Evolutionary conservation across 2,888 invertebrate species (phyloP).

Genomic region (Gastrophysa polygoni): DNA sequence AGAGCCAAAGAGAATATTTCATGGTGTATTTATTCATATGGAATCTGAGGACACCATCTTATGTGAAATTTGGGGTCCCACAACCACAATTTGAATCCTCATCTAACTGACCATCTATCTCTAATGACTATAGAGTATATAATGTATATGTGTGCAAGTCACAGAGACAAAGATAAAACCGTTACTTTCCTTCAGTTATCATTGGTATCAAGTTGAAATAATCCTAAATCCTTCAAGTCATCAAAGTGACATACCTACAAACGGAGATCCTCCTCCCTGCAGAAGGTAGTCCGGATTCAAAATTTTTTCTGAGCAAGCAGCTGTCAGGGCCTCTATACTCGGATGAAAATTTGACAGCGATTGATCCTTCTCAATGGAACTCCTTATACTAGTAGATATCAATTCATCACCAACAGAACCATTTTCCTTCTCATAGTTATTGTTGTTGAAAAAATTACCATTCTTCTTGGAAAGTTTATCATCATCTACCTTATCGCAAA

Average conservation of each 20-base stretch:
- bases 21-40: too few relatives aligned
- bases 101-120: too few relatives aligned
- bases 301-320: constrained; percentile 80
- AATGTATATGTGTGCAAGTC: too few relatives aligned
- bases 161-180: too few relatives aligned
- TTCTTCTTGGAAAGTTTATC: constrained; percentile 50
- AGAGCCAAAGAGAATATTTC: too few relatives aligned
- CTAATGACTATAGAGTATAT: too few relatives aligned
- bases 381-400: constrained; percentile 62
- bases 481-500: constrained; percentile 65
- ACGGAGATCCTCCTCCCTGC: constrained; percentile 75
- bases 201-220: too few relatives aligned
- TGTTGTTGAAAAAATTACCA: constrained; percentile 58
- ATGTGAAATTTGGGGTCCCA: too few relatives aligned
- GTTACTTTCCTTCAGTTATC: too few relatives aligned
- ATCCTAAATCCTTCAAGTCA: too few relatives aligned
- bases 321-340: constrained; percentile 74
- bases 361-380: constrained; percentile 58
- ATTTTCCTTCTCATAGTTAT: constrained; percentile 59
- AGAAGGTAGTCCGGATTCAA: constrained; percentile 79
- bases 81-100: too few relatives aligned
- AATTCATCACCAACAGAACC: constrained; percentile 49
- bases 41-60: too few relatives aligned
- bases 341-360: constrained; percentile 53
- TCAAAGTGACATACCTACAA: constrained; percentile 59